Evolutionary conservation across 1,140 invertebrate species (phyloP).

Genomic region (Halotydeus destructor): DNA sequence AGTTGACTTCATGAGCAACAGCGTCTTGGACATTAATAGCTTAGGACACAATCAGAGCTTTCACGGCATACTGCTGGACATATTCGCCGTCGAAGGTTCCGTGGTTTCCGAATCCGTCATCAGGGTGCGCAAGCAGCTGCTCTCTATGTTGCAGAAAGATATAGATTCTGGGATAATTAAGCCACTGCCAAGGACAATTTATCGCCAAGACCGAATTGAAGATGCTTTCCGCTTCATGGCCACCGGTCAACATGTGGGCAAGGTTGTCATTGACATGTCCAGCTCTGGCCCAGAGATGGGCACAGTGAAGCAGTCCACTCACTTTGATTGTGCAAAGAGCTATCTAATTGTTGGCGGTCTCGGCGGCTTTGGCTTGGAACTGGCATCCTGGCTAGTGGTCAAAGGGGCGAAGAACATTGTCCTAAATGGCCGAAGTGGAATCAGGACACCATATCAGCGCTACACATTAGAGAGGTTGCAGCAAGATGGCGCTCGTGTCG

Average conservation of each 20-base stretch:
- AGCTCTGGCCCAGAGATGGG: constrained; percentile 10
- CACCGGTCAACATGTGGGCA: constrained; percentile 89
- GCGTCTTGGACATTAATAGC: constrained; percentile 43
- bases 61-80: constrained; percentile 83
- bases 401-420: constrained; percentile 63
- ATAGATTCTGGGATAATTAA: constrained; percentile 59
- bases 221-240: constrained; percentile 86
- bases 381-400: constrained; percentile 65
- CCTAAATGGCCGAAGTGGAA: constrained; percentile 62
- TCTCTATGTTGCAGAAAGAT: constrained; percentile 46
- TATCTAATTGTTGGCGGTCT: constrained; percentile 72
- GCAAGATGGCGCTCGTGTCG: constrained; percentile 42
- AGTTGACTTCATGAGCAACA: constrained; percentile 79
- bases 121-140: constrained; percentile 9
- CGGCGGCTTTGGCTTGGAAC: constrained; percentile 81
- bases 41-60: constrained; percentile 89
- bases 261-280: constrained; percentile 39
- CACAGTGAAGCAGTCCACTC: constrained; percentile 27
- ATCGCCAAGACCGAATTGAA: constrained; percentile 61
- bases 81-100: constrained; percentile 52
- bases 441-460: constrained; percentile 62
- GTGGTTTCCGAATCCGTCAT: constrained; percentile 18
- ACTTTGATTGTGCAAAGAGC: too few relatives aligned
- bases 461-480: constrained; percentile 14
- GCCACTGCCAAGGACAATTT: constrained; percentile 59